Conservation (phyloP, 2,113 vertebrate species). For the Solea senegalensis region DNA sequence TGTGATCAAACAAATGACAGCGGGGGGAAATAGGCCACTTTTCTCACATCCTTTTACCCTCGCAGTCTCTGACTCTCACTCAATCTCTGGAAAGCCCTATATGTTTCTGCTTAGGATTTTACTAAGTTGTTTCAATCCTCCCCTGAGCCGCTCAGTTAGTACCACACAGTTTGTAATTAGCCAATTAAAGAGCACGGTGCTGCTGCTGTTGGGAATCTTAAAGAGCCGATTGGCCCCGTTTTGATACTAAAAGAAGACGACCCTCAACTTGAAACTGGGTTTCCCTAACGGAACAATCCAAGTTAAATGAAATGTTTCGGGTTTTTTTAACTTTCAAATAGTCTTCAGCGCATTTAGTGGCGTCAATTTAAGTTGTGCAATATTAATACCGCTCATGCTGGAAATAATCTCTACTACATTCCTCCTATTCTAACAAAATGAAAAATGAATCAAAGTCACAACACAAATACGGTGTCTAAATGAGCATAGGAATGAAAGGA, state of each 20-base stretch:
- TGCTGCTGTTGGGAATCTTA: not conserved
- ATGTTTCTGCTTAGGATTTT: constrained; percentile 7
- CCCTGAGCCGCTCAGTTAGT: constrained; percentile 30
- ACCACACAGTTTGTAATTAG: constrained; percentile 38
- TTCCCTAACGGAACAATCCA: constrained; percentile 1
- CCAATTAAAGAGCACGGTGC: constrained; percentile 6
- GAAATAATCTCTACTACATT: not conserved
- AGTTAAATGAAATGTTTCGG: not conserved
- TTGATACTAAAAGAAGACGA: constrained; percentile 2
- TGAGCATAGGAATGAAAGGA: constrained; percentile 8
- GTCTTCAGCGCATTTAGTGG: not conserved
- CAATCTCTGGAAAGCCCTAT: not conserved
- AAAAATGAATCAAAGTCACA: not conserved
- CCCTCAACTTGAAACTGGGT: constrained; percentile 1
- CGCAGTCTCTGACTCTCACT: not conserved
- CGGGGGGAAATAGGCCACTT: not conserved
- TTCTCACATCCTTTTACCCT: not conserved
- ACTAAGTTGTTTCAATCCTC: constrained; percentile 26
- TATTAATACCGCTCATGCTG: not conserved
- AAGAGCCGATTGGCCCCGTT: not conserved
- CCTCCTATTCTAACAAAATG: not conserved
- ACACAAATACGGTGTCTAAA: constrained; percentile 3
- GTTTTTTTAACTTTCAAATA: not conserved
- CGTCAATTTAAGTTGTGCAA: not conserved
- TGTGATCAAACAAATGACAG: constrained; percentile 1